Conservation (phyloP, 1,140 invertebrate genomes). For the Panulirus ornatus region DNA sequence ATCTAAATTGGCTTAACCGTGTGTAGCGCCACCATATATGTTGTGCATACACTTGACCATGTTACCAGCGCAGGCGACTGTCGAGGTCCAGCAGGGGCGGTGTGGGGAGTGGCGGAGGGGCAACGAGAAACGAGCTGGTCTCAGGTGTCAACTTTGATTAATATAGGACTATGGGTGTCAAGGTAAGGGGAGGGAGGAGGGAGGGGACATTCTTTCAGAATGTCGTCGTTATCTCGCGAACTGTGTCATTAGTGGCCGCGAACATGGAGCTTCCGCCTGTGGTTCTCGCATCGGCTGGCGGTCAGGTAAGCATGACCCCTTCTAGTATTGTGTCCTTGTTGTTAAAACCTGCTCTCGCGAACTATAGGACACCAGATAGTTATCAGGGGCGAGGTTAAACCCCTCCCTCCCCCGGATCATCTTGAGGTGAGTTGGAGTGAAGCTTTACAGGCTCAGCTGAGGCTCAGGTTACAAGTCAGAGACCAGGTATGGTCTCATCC, state of each 20-base stretch:
- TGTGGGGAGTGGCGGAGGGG: background rate
- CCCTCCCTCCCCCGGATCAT: background rate
- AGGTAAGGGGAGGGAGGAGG: background rate
- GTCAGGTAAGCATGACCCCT: no score
- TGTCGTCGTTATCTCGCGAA: no score
- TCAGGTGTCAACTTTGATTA: background rate
- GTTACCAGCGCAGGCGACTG: background rate
- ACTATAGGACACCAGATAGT: background rate
- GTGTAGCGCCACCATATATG: background rate
- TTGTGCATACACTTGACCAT: slow-evolving; percentile 5
- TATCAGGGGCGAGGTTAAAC: background rate
- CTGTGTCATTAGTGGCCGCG: no score
- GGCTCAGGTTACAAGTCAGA: background rate
- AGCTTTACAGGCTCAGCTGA: background rate
- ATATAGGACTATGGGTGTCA: background rate
- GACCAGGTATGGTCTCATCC: background rate
- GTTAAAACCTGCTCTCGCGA: background rate
- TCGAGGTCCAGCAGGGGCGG: background rate
- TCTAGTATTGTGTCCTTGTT: no score
- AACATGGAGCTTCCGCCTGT: no score
- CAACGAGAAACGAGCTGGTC: background rate
- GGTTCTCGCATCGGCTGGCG: no score
- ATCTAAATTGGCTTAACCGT: slow-evolving; percentile 4
- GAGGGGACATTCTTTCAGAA: no score
- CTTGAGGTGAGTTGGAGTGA: background rate